Evolutionary conservation across 1,140 invertebrate genomes (phyloP).

Genomic region (Streblospio benedicti): DNA sequence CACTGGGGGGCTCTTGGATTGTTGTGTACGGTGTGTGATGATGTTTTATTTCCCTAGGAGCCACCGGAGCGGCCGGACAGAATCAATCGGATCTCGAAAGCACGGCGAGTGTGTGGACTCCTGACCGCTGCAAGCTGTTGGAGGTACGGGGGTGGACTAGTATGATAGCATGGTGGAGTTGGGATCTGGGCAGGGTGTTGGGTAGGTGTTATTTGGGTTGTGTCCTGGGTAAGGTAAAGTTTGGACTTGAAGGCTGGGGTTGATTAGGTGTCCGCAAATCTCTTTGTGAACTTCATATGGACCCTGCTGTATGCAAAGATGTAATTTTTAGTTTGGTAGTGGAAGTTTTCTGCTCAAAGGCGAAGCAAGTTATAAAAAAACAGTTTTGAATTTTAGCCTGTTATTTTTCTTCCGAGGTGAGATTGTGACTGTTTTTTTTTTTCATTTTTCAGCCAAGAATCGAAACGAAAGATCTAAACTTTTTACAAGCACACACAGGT

Average conservation of each 20-base stretch:
- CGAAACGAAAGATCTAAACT: constrained; percentile 60
- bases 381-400: too few species aligned
- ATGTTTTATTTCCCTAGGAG: constrained; percentile 48
- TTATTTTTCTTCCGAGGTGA: too few species aligned
- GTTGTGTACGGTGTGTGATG: too few species aligned
- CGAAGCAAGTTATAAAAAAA: too few species aligned
- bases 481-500: constrained; percentile 13
- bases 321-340: too few species aligned
- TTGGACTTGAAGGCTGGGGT: too few species aligned
- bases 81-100: constrained; percentile 59
- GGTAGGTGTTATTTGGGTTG: constrained; percentile 8
- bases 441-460: constrained; percentile 46
- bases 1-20: too few species aligned
- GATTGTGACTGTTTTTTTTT: not conserved
- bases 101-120: constrained; percentile 60
- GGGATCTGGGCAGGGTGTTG: not conserved
- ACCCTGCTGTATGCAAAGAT: too few species aligned
- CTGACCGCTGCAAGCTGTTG: constrained; percentile 54
- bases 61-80: constrained; percentile 69
- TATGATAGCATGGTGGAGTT: too few species aligned
- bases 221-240: constrained; percentile 9
- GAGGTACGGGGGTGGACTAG: constrained; percentile 8
- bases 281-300: too few species aligned
- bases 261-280: too few species aligned
- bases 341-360: too few species aligned